Conservation (phyloP, 2,888 invertebrate species). For the Acanthopleura granulata region DNA sequence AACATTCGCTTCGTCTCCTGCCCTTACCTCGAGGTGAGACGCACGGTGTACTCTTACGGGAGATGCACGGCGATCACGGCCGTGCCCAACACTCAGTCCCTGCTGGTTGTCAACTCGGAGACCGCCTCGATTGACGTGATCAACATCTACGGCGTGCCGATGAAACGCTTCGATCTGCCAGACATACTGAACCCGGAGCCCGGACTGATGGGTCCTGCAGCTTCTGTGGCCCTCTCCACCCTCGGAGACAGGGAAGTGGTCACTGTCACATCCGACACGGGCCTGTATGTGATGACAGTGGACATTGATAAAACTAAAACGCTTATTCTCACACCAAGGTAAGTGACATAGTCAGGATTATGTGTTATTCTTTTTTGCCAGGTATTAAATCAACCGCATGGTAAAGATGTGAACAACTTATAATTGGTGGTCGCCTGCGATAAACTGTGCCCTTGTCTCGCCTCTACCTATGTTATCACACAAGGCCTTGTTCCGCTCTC, state of each 20-base stretch:
- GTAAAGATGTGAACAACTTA: no score
- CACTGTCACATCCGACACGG: neutral
- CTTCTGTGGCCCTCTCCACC: neutral
- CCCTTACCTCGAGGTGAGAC: neutral
- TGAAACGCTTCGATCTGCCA: conserved; percentile 17
- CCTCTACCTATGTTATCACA: no score
- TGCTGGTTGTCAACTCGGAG: conserved; percentile 16
- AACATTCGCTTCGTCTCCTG: conserved; percentile 15
- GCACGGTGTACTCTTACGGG: conserved; percentile 16
- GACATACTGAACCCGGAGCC: neutral
- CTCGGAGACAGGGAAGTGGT: neutral
- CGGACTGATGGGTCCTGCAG: neutral
- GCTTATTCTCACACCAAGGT: conserved; percentile 16
- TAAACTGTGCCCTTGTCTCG: no score
- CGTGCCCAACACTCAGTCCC: conserved; percentile 13
- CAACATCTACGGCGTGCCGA: conserved; percentile 19
- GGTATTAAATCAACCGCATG: no score
- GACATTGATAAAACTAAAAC: conserved; percentile 12
- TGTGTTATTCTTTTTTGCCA: no score
- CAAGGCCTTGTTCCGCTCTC: no score
- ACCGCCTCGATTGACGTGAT: conserved; percentile 13
- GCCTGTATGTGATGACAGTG: conserved; percentile 12
- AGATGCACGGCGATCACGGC: conserved; percentile 3
- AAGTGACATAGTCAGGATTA: neutral
- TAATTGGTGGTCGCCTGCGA: no score